Percentiles rank a stretch among this genome's conserved stretches.
Conservation (phyloP, 1,140 invertebrate species). For the Sogatella furcifera region DNA sequence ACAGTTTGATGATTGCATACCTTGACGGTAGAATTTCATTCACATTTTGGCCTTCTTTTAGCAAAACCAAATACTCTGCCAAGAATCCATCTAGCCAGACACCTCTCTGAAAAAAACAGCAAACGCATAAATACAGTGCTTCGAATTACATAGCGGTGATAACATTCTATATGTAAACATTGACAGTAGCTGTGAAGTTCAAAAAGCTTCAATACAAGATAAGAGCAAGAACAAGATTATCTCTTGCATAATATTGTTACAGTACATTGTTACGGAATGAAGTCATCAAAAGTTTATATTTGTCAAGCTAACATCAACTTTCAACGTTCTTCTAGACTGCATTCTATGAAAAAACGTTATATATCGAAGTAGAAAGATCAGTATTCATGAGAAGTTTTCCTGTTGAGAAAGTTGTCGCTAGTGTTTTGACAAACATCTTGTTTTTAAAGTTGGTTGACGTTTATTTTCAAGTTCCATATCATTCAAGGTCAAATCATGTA, state of each 20-base stretch:
- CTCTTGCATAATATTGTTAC: neutral
- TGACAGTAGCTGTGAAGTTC: neutral
- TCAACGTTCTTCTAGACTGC: neutral
- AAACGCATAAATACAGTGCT: neutral
- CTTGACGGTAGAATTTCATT: constrained; percentile 44
- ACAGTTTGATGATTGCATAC: neutral
- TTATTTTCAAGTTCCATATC: neutral
- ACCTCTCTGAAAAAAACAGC: constrained; percentile 41
- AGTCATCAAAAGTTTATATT: neutral
- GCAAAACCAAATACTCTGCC: constrained; percentile 45
- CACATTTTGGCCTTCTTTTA: constrained; percentile 44
- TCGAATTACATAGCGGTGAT: neutral
- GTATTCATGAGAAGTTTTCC: neutral
- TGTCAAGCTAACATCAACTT: neutral
- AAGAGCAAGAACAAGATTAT: neutral
- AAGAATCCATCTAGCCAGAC: constrained; percentile 52
- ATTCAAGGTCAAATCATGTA: neutral
- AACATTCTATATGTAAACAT: neutral
- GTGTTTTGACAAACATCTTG: neutral
- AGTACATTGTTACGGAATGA: neutral
- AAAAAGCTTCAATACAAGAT: neutral
- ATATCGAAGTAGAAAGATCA: neutral
- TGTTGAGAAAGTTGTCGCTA: neutral
- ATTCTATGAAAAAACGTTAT: neutral
- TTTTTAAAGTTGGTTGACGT: neutral